Evolutionary conservation across 2,797 vertebrate species (phyloP).

Genomic region (Dermochelys coriacea): DNA sequence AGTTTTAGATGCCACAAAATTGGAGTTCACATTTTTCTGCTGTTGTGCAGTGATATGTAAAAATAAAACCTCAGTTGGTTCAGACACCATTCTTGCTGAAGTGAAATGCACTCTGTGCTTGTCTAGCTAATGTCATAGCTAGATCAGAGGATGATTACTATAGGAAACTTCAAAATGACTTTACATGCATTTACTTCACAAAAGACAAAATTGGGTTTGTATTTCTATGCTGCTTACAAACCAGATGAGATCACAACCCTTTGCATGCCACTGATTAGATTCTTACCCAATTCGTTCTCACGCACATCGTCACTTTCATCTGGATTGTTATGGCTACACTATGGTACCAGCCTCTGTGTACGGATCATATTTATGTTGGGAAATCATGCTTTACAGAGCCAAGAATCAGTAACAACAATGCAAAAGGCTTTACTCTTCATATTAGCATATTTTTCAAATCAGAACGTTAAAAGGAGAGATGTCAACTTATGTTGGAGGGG

Average conservation of each 20-base stretch:
- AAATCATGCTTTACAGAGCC: not conserved
- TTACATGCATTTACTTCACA: constrained; percentile 39
- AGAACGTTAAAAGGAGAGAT: constrained; percentile 21
- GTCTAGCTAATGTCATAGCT: constrained; percentile 12
- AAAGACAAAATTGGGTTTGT: not conserved
- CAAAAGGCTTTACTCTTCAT: not conserved
- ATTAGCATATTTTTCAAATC: not conserved
- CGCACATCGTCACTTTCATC: not conserved
- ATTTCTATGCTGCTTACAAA: not conserved
- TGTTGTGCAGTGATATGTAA: constrained; percentile 17
- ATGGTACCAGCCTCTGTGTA: not conserved
- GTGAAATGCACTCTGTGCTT: constrained; percentile 35
- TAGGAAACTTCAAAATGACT: constrained; percentile 42
- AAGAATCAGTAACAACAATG: not conserved
- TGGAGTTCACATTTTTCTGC: constrained; percentile 6
- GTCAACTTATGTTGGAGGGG: not conserved
- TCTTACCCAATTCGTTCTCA: constrained; percentile 10
- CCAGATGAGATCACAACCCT: constrained; percentile 11
- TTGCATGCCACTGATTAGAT: not conserved
- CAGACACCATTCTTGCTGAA: not conserved
- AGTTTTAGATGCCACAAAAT: constrained; percentile 7
- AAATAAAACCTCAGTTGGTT: constrained; percentile 22
- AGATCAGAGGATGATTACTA: constrained; percentile 29
- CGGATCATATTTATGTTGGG: not conserved
- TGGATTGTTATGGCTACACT: not conserved